A percentile compares a stretch with the other conserved stretches of the same genome.
Evolutionary conservation across 2,797 vertebrate species (phyloP).

Genomic region (Tadarida brasiliensis): DNA sequence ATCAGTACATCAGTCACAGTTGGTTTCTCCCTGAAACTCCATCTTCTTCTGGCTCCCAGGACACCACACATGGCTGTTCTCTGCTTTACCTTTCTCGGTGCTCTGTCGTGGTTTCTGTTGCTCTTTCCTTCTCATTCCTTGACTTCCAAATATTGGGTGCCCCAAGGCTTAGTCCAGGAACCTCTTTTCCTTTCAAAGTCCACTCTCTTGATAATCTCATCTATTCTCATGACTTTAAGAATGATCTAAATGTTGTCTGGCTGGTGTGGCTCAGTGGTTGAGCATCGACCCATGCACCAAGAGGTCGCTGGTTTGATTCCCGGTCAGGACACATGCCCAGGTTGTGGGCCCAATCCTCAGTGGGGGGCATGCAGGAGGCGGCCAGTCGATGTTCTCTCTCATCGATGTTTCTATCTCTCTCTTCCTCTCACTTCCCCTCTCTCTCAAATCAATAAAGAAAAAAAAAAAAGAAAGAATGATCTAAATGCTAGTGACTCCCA

Average conservation of each 20-base stretch:
- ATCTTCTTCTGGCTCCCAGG: neutral
- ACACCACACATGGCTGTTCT: neutral
- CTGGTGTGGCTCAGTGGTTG: too few relatives aligned
- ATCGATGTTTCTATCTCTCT: too few relatives aligned
- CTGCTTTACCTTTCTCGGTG: neutral
- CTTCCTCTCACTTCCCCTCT: too few relatives aligned
- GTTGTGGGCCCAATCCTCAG: too few relatives aligned
- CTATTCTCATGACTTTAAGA: neutral
- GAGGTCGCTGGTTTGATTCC: too few relatives aligned
- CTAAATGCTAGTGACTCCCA: neutral
- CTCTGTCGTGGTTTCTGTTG: neutral
- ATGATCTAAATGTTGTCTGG: neutral
- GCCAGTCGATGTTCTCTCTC: too few relatives aligned
- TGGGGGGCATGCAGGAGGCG: too few relatives aligned
- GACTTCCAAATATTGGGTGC: neutral
- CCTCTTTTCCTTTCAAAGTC: neutral
- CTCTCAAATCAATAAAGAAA: too few relatives aligned
- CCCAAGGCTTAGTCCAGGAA: neutral
- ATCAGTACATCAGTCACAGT: rapidly evolving
- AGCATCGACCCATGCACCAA: too few relatives aligned
- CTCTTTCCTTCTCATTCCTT: neutral
- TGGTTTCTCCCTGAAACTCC: neutral
- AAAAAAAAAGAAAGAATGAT: neutral
- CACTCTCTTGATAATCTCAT: neutral
- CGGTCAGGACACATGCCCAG: too few relatives aligned